Base-by-base conservation (phyloP, 2,113 vertebrate genomes). In the Misgurnus mizolepis region DNA sequence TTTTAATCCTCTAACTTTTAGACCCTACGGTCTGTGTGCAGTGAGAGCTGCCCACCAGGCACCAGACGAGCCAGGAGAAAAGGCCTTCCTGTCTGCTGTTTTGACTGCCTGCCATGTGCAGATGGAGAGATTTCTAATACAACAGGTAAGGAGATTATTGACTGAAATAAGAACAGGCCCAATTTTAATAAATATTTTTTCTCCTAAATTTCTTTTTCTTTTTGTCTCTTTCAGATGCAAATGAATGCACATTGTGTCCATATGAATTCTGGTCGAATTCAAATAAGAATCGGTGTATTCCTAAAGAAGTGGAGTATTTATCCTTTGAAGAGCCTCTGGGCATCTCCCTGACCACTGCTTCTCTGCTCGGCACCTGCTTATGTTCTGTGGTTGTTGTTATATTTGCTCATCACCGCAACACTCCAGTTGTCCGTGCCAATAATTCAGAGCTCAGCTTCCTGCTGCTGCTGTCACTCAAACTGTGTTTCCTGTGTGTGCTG, bases 401-500 rank as follows among this genome's bases (percentile, higher is more conserved):
- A 3, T 76, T 76, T 40, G 43, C 61, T 0, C 74, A 55, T 76
- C 47, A 76, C 5, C 22, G 61, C 0, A 27, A 76, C 47, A 91
- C 92, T 22, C 90, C 93, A 2, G 67, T 94, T 83, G 92, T 93
- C 1, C 88, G 87, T 53, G 89, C 74, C 17, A 76, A 76, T 47
- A 76, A 76, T 76, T 66, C 74, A 50, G 74, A 76, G 34, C 74
- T 76, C 27, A 76, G 74, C 47, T 76, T 76, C 27, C 9, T 76
- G 43, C 47, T 76, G 56, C 43, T 76, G 14, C 0, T 50, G 22
- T 76, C 73, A 34, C 73, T 76, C 41, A 76, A 91, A 80, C 84
- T 92, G 64, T 93, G 92, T 83, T 93, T 93, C 82, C 80, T 93
- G 66, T 93, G 90, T 83, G 91, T 91, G 0, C 81, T 93, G 83